Evolutionary conservation across 2,797 vertebrate genomes (phyloP), one percentile per base, ranked within the genome.

Genomic region (Pangasius djambal): DNA sequence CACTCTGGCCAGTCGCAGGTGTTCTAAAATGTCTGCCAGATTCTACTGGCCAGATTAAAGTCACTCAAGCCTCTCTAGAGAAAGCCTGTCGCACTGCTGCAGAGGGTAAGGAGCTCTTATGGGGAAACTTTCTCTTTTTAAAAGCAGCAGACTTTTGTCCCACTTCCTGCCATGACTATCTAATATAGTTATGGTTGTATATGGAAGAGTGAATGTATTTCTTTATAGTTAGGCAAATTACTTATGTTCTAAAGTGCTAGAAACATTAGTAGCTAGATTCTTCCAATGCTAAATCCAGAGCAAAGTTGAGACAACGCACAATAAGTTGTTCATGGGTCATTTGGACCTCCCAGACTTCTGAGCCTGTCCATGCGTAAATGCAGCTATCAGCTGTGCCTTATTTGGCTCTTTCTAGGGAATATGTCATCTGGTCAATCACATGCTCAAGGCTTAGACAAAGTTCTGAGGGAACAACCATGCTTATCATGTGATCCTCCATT

Each of bases 31-130:
- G 86, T 91, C 83, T 95, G 95, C 94, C 95, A 96, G 95, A 95
- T 94, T 95, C 94, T 94, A 93, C 92, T 90, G 90, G 94, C 94
- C 92, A 94, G 94, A 96, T 95, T 95, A 95, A 95, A 94, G 93
- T 87, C 93, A 91, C 91, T 89, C 91, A 86, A 92, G 93, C 77
- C 72, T 88, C 88, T 94, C 92, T 93, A 89, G 90, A 93, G 91
- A 90, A 90, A 85, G 89, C 82, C 87, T 89, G 74, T 75, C 65
- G 65, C 83, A 89, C 63, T 85, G 89, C 87, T 61, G 86, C 79
- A 86, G 55, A 91, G 18, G 61, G 10, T 70, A 79, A 81, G 20
- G 52, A 86, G 40, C 88, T 79, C 72, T 86, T 61, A 79, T 28
- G 48, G 63, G 63, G 55, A 85, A 79, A 70, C 61, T 69, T 40